Base-by-base conservation (phyloP, 2,888 invertebrate species). In the Caenorhabditis drosophilae region DNA sequence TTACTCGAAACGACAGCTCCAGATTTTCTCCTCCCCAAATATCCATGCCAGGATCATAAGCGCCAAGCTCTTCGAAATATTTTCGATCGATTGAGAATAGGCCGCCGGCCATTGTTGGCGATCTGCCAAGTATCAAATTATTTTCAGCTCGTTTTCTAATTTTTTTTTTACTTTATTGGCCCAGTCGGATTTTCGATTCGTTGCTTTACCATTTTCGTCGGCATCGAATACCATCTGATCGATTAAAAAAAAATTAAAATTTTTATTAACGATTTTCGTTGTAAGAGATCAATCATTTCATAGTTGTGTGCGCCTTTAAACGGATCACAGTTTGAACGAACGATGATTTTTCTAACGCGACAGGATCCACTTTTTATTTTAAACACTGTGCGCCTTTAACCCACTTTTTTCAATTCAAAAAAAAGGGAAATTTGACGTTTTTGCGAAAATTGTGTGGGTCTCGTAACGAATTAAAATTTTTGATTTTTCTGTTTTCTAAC, bases 1-100 rank as follows among this genome's bases (percentile, higher is more conserved):
- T 45, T 26, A 89, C 92, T 72, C 96, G 88, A 85, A 97, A 95
- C 0, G 96, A 96, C 84, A 98, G 88, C 85, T 98, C 97, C 34
- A 98, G 87, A 85, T 98, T 98, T 85, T 98, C 97, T 0, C 94
- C 97, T 4, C 98, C 97, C 97, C 97, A 98, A 63, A 96, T 93
- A 76, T 90, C 88, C 89, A 89, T 89, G 25, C 87, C 86, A 23
- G 87, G 86, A 82, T 89, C 89, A 79, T 89, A 89, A 0, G 88
- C 85, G 0, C 94, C 95, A 16, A 92, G 85, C 69, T 92, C 89
- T 86, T 91, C 92, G 83, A 95, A 95, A 75, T 92, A 91, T 49
- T 89, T 88, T 75, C 89, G 89, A 73, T 92, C 89, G 66, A 94
- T 92, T 0, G 92, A 90, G 84, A 93, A 94, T n/a, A 94, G 86